Evolutionary conservation across 2,888 invertebrate genomes (phyloP).

Genomic region (Drosophila emarginata): DNA sequence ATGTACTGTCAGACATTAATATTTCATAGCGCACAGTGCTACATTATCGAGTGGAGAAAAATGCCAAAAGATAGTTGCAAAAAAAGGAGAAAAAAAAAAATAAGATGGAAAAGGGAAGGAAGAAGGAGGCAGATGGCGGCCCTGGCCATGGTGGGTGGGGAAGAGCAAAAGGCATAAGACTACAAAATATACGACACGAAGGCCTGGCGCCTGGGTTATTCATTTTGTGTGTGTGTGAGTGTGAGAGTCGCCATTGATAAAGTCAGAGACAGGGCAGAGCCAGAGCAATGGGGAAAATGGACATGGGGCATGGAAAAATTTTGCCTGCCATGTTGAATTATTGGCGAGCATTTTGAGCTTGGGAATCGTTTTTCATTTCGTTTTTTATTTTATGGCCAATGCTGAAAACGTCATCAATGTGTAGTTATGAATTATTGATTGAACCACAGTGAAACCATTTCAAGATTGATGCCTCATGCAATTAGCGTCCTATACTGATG

Average conservation of each 20-base stretch:
- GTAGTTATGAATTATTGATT: slow-evolving; percentile 77
- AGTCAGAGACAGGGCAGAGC: slow-evolving; percentile 55
- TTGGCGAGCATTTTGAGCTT: slow-evolving; percentile 44
- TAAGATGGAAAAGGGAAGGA: slow-evolving; percentile 11
- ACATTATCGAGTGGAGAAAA: slow-evolving; percentile 51
- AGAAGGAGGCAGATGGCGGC: slow-evolving; percentile 20
- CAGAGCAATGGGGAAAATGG: slow-evolving; percentile 9
- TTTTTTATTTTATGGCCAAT: slow-evolving; percentile 70
- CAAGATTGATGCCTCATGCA: slow-evolving; percentile 25
- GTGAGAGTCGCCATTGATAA: slow-evolving; percentile 65
- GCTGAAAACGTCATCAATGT: slow-evolving; percentile 62
- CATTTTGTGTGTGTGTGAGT: slow-evolving; percentile 50
- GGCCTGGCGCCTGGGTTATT: slow-evolving; percentile 67
- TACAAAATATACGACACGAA: slow-evolving; percentile 49
- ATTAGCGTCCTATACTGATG: slow-evolving; percentile 17
- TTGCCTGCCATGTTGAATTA: slow-evolving; percentile 51
- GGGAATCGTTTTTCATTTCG: slow-evolving; percentile 57
- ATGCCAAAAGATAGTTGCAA: slow-evolving; percentile 46
- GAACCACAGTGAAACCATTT: slow-evolving; percentile 17
- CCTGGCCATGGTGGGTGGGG: not conserved
- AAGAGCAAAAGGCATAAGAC: slow-evolving; percentile 28
- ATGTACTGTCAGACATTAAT: slow-evolving; percentile 49
- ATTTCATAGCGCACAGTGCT: slow-evolving; percentile 63
- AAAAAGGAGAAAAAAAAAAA: slow-evolving; percentile 25
- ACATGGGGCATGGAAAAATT: slow-evolving; percentile 10